A percentile compares a stretch with the other conserved stretches of the same genome.
phyloP scores from a whole-genome alignment of 2,888 invertebrate species.

The Operophtera brumata region DNA sequence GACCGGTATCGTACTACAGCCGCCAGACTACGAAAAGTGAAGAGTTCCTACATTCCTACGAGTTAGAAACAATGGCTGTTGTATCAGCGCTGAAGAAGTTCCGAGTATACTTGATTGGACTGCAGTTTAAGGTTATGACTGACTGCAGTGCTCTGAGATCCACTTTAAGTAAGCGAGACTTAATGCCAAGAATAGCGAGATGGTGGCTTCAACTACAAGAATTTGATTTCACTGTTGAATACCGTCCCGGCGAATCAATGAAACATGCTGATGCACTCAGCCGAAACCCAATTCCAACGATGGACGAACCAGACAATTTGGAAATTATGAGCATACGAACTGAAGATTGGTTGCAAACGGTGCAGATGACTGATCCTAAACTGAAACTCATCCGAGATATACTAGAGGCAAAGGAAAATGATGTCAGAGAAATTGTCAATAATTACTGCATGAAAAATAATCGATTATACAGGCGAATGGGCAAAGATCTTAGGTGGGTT shows the following conservation, averaged over 20 bases:
- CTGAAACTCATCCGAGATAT: not conserved
- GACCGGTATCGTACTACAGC: not conserved
- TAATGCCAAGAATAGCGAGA: slow-evolving; percentile 4
- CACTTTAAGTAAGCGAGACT: not conserved
- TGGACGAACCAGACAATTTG: not conserved
- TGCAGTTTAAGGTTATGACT: not conserved
- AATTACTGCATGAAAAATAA: slow-evolving; percentile 4
- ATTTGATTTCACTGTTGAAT: not conserved
- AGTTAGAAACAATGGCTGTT: no score
- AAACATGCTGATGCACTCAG: not conserved
- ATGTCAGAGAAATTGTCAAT: not conserved
- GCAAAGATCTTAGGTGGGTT: slow-evolving; percentile 1
- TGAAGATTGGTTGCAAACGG: not conserved
- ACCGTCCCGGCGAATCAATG: not conserved
- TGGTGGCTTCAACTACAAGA: slow-evolving; percentile 4
- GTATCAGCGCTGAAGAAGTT: not conserved
- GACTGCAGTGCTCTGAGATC: slow-evolving; percentile 2
- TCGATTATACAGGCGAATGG: not conserved
- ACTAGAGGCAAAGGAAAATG: not conserved
- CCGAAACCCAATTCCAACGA: not conserved
- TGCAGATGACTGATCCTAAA: not conserved
- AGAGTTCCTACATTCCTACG: not conserved
- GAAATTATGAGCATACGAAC: not conserved
- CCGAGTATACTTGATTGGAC: not conserved
- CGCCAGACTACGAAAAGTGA: not conserved